Evolutionary conservation across 1,140 invertebrate genomes (phyloP).

Genomic region (Drosophila parvula): DNA sequence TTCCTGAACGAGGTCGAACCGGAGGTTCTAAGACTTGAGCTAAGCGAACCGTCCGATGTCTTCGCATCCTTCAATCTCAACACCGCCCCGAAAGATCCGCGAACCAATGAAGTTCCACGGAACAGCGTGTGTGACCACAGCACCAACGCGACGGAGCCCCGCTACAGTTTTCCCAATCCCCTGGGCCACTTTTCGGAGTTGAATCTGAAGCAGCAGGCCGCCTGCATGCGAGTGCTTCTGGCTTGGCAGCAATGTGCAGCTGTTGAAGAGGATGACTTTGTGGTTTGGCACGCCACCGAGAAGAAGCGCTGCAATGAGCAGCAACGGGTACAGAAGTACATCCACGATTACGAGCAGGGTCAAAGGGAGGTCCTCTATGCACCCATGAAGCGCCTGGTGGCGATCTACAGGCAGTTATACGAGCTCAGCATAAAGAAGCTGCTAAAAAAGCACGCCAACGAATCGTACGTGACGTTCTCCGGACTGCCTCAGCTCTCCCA

Average conservation of each 20-base stretch:
- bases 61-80: slow-evolving; percentile 39
- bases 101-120: slow-evolving; percentile 33
- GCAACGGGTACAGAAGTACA: slow-evolving; percentile 49
- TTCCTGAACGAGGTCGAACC: slow-evolving; percentile 61
- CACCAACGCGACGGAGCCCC: not conserved
- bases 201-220: slow-evolving; percentile 39
- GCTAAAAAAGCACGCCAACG: slow-evolving; percentile 9
- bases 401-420: slow-evolving; percentile 47
- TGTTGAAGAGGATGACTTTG: slow-evolving; percentile 37
- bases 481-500: slow-evolving; percentile 58
- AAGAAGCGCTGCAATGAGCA: slow-evolving; percentile 50
- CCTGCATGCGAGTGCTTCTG: slow-evolving; percentile 57
- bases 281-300: slow-evolving; percentile 45
- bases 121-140: slow-evolving; percentile 29
- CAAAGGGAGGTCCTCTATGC: slow-evolving; percentile 42
- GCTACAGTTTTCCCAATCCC: slow-evolving; percentile 43
- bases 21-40: slow-evolving; percentile 38
- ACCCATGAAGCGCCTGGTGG: slow-evolving; percentile 52
- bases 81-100: slow-evolving; percentile 43
- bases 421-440: slow-evolving; percentile 9
- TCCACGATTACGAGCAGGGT: slow-evolving; percentile 34
- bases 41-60: slow-evolving; percentile 2
- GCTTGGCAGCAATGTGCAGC: slow-evolving; percentile 32
- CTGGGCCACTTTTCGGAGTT: slow-evolving; percentile 29
- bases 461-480: slow-evolving; percentile 40